A percentile compares a stretch with the other conserved stretches of the same genome.
Evolutionary conservation across 2,797 vertebrate genomes (phyloP).

Genomic region (Alcedo quadribrachys): DNA sequence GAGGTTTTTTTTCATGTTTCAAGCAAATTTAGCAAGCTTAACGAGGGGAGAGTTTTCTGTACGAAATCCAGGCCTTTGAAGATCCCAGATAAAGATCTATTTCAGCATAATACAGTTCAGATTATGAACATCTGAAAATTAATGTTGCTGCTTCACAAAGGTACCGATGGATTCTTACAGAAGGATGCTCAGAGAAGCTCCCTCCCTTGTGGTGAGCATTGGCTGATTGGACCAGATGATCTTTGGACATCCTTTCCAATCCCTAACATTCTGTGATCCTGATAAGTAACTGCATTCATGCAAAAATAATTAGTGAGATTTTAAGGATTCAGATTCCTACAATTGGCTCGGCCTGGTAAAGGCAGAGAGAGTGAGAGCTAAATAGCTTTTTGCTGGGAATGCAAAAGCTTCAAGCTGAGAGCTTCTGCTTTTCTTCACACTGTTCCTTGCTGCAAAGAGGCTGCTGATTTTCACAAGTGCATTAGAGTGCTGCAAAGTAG

Average conservation of each 20-base stretch:
- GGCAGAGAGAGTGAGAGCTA: not conserved
- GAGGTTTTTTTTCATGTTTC: not conserved
- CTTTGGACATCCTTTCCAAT: too few species aligned
- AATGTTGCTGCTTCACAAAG: not conserved
- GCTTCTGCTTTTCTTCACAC: not conserved
- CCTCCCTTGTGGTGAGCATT: not conserved
- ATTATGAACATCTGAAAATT: not conserved
- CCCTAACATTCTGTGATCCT: too few species aligned
- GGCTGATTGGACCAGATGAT: not conserved
- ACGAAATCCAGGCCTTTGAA: not conserved
- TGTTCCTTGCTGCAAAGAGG: not conserved
- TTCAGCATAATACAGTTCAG: not conserved
- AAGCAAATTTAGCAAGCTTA: not conserved
- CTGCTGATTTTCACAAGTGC: not conserved
- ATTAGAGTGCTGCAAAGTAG: not conserved
- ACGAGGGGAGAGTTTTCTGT: not conserved
- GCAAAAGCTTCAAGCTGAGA: not conserved
- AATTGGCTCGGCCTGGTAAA: not conserved
- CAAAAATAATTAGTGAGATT: not conserved
- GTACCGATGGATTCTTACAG: not conserved
- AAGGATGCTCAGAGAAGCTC: not conserved
- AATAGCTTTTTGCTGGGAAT: not conserved
- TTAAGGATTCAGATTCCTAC: not conserved
- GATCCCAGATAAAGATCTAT: fast-evolving
- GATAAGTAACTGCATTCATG: not conserved